Evolutionary conservation across 2,888 invertebrate genomes (phyloP).

Genomic region (Andrena chrysosceles): DNA sequence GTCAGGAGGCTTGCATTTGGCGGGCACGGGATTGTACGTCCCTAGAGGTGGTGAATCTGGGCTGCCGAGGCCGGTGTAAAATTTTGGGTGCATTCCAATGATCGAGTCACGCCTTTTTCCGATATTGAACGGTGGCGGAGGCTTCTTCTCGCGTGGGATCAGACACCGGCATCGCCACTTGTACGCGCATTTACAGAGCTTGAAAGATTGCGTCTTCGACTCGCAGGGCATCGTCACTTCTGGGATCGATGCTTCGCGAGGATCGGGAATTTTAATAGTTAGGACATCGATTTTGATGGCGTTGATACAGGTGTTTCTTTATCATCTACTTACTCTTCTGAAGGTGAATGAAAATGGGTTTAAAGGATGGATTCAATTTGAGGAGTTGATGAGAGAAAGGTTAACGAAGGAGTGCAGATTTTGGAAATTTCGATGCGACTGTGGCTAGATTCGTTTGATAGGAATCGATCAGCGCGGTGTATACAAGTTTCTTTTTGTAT

Average conservation of each 20-base stretch:
- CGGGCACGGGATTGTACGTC: slow-evolving; percentile 48
- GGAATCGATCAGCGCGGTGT: background rate
- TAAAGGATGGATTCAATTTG: background rate
- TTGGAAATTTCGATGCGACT: background rate
- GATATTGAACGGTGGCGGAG: slow-evolving; percentile 63
- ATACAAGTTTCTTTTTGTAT: background rate
- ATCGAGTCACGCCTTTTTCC: background rate
- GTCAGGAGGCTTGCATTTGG: slow-evolving; percentile 9
- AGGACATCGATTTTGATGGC: background rate
- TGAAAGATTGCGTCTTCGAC: slow-evolving; percentile 20
- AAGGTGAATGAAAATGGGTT: background rate
- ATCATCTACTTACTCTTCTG: background rate
- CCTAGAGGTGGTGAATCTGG: slow-evolving; percentile 55
- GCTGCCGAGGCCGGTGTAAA: background rate
- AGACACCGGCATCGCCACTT: slow-evolving; percentile 63
- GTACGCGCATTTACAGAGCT: slow-evolving; percentile 58
- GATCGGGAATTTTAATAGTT: background rate
- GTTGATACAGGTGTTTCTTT: background rate
- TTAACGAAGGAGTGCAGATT: background rate
- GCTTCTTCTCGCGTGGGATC: slow-evolving; percentile 43
- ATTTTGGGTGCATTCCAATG: slow-evolving; percentile 64
- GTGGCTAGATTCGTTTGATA: slow-evolving; percentile 6
- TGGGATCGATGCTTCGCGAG: background rate
- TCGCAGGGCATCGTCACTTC: slow-evolving; percentile 39
- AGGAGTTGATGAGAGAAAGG: background rate